phyloP scores from a whole-genome alignment of 2,113 vertebrate species.

The Stegastes partitus region DNA sequence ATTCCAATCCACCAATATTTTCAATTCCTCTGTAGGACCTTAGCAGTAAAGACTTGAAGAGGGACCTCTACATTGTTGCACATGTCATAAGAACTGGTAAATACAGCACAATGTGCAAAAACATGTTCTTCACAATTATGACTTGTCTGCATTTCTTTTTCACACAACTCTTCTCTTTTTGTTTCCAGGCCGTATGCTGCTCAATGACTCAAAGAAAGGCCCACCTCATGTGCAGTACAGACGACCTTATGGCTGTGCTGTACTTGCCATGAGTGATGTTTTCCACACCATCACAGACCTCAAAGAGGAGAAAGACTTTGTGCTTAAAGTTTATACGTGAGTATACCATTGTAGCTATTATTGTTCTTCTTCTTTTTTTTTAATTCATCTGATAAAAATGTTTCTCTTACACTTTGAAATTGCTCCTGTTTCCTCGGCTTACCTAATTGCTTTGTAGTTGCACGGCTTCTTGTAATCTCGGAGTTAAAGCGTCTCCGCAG shows the following conservation, averaged over 20 bases:
- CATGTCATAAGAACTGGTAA: constrained; percentile 96
- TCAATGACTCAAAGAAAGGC: constrained; percentile 96
- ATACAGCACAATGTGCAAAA: not conserved
- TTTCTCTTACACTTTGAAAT: no score
- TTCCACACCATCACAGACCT: constrained; percentile 94
- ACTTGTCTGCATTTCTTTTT: not conserved
- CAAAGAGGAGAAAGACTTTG: constrained; percentile 97
- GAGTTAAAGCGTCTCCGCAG: not conserved
- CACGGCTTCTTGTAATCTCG: not conserved
- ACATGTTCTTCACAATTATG: not conserved
- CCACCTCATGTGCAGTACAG: constrained; percentile 93
- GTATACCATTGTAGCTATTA: constrained; percentile 62
- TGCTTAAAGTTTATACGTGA: constrained; percentile 98
- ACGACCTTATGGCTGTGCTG: constrained; percentile 94
- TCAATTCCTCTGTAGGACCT: constrained; percentile 87
- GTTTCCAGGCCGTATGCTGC: constrained; percentile 91
- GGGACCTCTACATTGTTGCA: constrained; percentile 95
- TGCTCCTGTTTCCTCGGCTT: not conserved
- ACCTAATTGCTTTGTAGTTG: not conserved
- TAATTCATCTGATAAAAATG: not conserved
- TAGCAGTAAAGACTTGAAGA: constrained; percentile 97
- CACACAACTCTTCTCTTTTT: constrained; percentile 17
- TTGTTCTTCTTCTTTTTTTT: not conserved
- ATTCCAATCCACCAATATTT: not conserved
- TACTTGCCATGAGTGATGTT: constrained; percentile 92